phyloP scores from a whole-genome alignment of 2,113 vertebrate genomes.

The Corydoras maculifer region DNA sequence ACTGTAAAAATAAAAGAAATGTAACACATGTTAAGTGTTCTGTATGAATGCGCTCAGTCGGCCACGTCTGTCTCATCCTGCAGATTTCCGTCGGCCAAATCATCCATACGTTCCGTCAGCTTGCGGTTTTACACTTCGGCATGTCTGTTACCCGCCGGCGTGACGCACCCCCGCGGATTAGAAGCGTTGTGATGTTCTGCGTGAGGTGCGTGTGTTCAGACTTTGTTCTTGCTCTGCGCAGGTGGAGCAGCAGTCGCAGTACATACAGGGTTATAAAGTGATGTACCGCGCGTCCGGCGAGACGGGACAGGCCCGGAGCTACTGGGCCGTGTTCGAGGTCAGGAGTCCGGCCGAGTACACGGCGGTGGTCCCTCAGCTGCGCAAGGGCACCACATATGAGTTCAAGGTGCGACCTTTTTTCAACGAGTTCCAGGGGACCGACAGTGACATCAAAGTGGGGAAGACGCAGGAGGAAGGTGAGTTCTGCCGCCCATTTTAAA shows the following conservation, averaged over 20 bases:
- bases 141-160: too few relatives aligned
- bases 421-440: constrained; percentile 96
- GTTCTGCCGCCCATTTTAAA: constrained; percentile 38
- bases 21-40: too few relatives aligned
- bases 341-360: constrained; percentile 84
- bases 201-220: too few relatives aligned
- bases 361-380: constrained; percentile 80
- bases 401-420: constrained; percentile 96
- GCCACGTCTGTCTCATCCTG: too few relatives aligned
- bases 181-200: too few relatives aligned
- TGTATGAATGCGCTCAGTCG: too few relatives aligned
- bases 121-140: too few relatives aligned
- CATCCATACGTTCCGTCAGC: too few relatives aligned
- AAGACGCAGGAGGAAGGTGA: constrained; percentile 96
- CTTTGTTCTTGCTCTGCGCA: constrained; percentile 48
- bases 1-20: too few relatives aligned
- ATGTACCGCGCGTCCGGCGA: constrained; percentile 79
- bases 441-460: constrained; percentile 91
- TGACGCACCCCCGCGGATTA: too few relatives aligned
- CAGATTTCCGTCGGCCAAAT: too few relatives aligned
- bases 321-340: constrained; percentile 93
- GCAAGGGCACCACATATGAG: constrained; percentile 89
- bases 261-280: constrained; percentile 94
- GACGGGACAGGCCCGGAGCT: constrained; percentile 66
- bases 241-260: constrained; percentile 97